Evolutionary conservation across 2,113 vertebrate species (phyloP).

Genomic region (Rhinopomastus cyanomelas): DNA sequence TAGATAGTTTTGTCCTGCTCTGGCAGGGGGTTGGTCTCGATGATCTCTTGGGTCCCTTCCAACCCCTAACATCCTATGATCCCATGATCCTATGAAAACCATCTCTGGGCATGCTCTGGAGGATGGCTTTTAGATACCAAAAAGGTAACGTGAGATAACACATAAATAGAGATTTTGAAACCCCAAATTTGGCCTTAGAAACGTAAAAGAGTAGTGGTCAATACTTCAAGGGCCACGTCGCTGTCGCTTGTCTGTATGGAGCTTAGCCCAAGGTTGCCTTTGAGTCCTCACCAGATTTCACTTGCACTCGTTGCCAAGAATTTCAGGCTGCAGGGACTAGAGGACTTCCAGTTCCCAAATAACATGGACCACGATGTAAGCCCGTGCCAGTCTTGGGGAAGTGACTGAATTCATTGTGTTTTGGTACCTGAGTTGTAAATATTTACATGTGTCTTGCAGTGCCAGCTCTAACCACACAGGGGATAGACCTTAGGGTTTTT

Average conservation of each 20-base stretch:
- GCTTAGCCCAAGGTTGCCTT: not conserved
- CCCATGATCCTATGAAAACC: no score
- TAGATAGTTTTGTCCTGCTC: no score
- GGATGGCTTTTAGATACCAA: not conserved
- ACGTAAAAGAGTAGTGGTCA: not conserved
- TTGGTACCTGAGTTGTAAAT: not conserved
- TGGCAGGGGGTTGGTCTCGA: no score
- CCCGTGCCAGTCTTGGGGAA: not conserved
- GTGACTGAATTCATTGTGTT: not conserved
- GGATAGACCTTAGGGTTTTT: not conserved
- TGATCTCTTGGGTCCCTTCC: no score
- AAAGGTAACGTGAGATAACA: not conserved
- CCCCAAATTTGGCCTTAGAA: not conserved
- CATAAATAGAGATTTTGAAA: not conserved
- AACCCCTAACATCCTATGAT: no score
- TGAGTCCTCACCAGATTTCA: not conserved
- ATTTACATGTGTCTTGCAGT: not conserved
- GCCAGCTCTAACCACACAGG: accelerated
- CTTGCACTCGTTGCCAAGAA: not conserved
- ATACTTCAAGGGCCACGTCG: not conserved
- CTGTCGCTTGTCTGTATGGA: not conserved
- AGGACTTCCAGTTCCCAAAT: not conserved
- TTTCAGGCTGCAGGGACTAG: not conserved
- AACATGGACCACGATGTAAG: not conserved
- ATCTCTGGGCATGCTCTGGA: not conserved